A percentile compares a stretch with the other conserved stretches of the same genome.
phyloP scores from a whole-genome alignment of 1,140 invertebrate genomes.

The Zaprionus taronus region DNA sequence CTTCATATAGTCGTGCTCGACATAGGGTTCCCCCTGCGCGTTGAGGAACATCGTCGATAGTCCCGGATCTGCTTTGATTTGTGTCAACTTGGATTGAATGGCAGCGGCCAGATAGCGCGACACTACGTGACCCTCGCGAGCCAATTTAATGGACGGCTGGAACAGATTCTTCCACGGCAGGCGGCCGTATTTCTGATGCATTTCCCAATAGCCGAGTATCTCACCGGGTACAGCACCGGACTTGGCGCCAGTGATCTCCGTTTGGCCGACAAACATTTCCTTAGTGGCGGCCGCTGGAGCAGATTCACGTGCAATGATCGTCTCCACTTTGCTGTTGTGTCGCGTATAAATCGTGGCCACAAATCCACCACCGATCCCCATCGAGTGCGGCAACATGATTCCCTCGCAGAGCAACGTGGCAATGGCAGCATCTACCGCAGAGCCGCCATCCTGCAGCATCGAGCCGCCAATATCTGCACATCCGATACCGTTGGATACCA shows the following conservation, averaged over 20 bases:
- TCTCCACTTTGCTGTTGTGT: conserved; percentile 86
- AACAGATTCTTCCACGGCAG: conserved; percentile 94
- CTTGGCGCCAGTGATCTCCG: conserved; percentile 85
- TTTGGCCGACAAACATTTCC: conserved; percentile 88
- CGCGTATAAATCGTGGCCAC: conserved; percentile 92
- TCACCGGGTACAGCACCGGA: conserved; percentile 96
- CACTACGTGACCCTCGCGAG: conserved; percentile 89
- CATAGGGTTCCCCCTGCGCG: conserved; percentile 87
- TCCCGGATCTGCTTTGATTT: conserved; percentile 87
- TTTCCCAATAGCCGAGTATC: conserved; percentile 93
- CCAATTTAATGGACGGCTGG: conserved; percentile 91
- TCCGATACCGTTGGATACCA: conserved; percentile 79
- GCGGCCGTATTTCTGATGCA: conserved; percentile 91
- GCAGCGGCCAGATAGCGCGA: conserved; percentile 89
- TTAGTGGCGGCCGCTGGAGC: conserved; percentile 89
- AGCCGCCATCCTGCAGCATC: conserved; percentile 91
- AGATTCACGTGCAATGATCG: conserved; percentile 92
- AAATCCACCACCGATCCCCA: conserved; percentile 96
- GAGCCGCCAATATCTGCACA: conserved; percentile 72
- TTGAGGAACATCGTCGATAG: conserved; percentile 88
- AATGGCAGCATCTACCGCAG: conserved; percentile 95
- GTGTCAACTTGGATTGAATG: conserved; percentile 85
- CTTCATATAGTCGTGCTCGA: conserved; percentile 89
- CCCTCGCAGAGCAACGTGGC: conserved; percentile 95
- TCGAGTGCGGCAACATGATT: conserved; percentile 92